Conservation (phyloP, 2,888 invertebrate genomes). For the Orchestes rusci region DNA sequence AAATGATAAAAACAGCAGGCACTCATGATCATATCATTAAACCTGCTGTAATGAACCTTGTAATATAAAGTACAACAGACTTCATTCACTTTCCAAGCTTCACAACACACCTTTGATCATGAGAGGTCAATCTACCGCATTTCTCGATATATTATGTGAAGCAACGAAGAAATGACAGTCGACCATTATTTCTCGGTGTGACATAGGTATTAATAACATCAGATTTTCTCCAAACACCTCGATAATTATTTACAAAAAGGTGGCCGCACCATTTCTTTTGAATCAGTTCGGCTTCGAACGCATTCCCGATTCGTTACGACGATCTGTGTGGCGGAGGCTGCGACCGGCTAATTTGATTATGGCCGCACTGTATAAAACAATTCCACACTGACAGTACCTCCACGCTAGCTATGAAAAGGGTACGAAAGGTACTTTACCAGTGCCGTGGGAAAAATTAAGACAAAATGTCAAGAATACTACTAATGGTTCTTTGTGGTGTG, state of each 20-base stretch:
- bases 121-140: no score
- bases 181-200: no score
- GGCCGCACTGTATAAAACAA: constrained; percentile 26
- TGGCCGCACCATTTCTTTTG: constrained; percentile 17
- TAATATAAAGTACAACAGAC: constrained; percentile 5
- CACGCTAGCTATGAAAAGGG: constrained; percentile 20
- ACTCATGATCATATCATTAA: no score
- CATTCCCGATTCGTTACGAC: constrained; percentile 27
- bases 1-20: no score
- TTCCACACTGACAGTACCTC: constrained; percentile 22
- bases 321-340: constrained; percentile 26
- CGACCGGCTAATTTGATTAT: constrained; percentile 24
- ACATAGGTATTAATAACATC: no score
- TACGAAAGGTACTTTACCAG: constrained; percentile 6
- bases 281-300: constrained; percentile 17
- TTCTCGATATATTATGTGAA: no score
- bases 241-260: constrained; percentile 21
- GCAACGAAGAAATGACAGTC: no score
- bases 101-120: no score
- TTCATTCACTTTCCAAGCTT: constrained; percentile 1
- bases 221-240: constrained; percentile 17
- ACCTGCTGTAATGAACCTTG: no score
- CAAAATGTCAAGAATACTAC: no score
- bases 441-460: constrained; percentile 7
- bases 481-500: no score